These are phyloP conservation scores for Bombus polaris DNA, from an alignment of 1,140 invertebrate genomes.

Conservation along the genomic window DNA sequence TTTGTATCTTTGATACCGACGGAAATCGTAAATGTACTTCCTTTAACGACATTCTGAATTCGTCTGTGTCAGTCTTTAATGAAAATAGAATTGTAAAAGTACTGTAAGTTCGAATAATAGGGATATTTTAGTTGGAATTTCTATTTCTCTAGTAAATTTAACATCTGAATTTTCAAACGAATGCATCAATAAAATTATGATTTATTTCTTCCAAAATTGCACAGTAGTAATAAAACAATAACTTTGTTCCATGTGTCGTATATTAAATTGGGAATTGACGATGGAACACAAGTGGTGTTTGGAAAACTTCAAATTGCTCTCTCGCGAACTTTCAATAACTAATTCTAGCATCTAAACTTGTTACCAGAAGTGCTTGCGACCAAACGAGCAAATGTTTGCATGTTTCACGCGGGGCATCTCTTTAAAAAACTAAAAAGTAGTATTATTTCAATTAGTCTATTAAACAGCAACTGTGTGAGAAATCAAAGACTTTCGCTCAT, in stretches of 20 bases:
- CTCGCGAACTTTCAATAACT: neutral
- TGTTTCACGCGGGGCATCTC: too few relatives aligned
- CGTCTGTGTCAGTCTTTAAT: neutral
- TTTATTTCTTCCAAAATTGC: neutral
- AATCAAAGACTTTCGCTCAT: neutral
- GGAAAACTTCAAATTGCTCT: conserved; percentile 5
- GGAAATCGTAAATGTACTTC: neutral
- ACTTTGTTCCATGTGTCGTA: neutral
- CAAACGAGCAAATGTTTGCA: neutral
- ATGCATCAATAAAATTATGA: neutral
- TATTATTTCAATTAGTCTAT: neutral
- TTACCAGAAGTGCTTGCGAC: neutral
- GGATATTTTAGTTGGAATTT: neutral
- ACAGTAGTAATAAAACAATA: neutral
- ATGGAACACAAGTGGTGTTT: neutral
- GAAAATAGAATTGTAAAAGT: neutral
- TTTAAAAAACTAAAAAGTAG: neutral
- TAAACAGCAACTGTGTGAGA: neutral
- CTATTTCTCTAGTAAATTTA: neutral
- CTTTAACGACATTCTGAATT: neutral
- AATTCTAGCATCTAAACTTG: neutral
- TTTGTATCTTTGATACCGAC: neutral
- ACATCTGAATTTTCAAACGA: neutral
- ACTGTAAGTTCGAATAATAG: neutral
- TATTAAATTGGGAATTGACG: neutral